Conservation (phyloP, 2,113 vertebrate species). For the Cyphomyrus plagiostoma region DNA sequence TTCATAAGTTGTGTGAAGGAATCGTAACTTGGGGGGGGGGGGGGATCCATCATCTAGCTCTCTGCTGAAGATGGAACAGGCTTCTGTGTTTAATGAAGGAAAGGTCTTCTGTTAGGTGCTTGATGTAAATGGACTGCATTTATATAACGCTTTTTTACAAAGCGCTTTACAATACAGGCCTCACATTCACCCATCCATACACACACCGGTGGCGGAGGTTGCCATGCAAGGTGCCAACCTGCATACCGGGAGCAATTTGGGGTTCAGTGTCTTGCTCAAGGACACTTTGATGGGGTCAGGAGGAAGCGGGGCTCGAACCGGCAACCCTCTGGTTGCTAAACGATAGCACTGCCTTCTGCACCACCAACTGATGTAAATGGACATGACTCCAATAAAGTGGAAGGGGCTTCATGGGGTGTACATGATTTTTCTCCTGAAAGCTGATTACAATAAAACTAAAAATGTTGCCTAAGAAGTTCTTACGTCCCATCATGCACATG, state of each 20-base stretch:
- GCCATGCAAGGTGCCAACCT: no score
- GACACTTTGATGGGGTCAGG: no score
- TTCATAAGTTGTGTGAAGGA: not conserved
- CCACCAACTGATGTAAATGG: no score
- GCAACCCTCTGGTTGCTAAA: no score
- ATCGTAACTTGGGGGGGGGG: not conserved
- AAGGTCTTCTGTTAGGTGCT: not conserved
- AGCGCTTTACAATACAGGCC: no score
- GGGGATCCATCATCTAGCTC: not conserved
- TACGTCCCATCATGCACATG: not conserved
- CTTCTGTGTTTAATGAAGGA: not conserved
- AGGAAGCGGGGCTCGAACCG: no score
- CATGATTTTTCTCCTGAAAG: not conserved
- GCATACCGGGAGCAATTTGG: no score
- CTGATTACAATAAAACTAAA: not conserved
- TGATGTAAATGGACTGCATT: not conserved
- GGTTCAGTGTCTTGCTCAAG: no score
- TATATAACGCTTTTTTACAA: no score
- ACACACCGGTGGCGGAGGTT: no score
- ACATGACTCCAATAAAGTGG: not conserved
- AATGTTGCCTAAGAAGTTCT: not conserved
- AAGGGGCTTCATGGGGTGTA: not conserved
- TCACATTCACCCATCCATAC: no score
- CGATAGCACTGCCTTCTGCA: no score
- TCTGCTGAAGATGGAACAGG: not conserved